A percentile compares a stretch with the other conserved stretches of the same genome.
Evolutionary conservation across 2,888 invertebrate genomes (phyloP).

Genomic region (Agrypnus murinus): DNA sequence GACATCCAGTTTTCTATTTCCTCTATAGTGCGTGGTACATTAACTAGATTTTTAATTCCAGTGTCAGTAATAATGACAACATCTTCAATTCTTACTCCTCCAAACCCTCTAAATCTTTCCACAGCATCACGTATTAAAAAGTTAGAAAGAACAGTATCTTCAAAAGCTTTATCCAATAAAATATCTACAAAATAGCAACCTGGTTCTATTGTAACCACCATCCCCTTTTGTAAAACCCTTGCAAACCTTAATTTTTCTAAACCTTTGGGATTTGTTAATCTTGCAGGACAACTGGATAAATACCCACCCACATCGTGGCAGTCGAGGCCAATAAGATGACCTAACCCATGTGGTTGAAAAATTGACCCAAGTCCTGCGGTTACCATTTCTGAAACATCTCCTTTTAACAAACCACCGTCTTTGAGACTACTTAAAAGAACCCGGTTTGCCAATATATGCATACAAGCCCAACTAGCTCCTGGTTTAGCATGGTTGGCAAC

Average conservation of each 20-base stretch:
- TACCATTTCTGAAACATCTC: conserved; percentile 84
- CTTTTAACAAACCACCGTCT: conserved; percentile 84
- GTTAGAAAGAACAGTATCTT: conserved; percentile 77
- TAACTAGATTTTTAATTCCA: conserved; percentile 90
- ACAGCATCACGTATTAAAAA: conserved; percentile 86
- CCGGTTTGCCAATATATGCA: conserved; percentile 91
- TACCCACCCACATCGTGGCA: conserved; percentile 99
- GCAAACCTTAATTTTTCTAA: conserved; percentile 88
- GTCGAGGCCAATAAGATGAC: conserved; percentile 96
- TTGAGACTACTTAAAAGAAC: conserved; percentile 85
- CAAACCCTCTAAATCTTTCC: conserved; percentile 86
- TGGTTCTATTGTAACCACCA: conserved; percentile 97
- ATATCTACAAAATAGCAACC: conserved; percentile 97
- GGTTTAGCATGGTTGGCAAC: conserved; percentile 89
- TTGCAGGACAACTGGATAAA: conserved; percentile 79
- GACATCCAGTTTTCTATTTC: conserved; percentile 91
- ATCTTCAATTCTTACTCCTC: conserved; percentile 98
- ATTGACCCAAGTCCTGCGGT: conserved; percentile 84
- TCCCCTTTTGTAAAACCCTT: conserved; percentile 81
- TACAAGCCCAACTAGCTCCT: conserved; percentile 93
- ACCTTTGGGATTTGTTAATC: conserved; percentile 81
- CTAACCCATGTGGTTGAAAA: conserved; percentile 97
- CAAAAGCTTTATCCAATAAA: conserved; percentile 78
- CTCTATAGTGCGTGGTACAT: conserved; percentile 89
- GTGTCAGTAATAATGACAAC: conserved; percentile 90